Percentiles rank a stretch among this genome's conserved stretches.
These are phyloP conservation scores for Pterophyllum scalare DNA, from an alignment of 2,113 vertebrate species.

Conservation along the genomic window DNA sequence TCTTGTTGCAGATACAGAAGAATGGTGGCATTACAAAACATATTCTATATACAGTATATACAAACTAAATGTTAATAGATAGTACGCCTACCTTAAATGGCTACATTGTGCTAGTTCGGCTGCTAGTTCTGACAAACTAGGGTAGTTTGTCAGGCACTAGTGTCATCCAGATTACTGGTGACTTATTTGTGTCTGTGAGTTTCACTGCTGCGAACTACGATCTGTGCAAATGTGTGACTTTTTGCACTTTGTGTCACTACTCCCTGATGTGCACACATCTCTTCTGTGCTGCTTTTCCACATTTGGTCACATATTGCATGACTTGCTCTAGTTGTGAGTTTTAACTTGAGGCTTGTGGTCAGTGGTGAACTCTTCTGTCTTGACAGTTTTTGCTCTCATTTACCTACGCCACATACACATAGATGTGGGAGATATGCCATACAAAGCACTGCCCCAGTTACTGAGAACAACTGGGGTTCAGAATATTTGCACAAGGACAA, in stretches of 20 bases:
- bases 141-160: background rate
- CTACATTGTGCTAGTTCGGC: background rate
- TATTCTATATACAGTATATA: background rate
- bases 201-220: too few species aligned
- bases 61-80: background rate
- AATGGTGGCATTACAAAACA: background rate
- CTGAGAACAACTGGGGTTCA: background rate
- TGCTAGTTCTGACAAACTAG: background rate
- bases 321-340: background rate
- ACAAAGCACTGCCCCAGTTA: background rate
- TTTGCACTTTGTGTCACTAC: background rate
- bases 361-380: background rate
- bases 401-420: background rate
- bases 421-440: background rate
- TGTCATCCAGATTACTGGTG: too few species aligned
- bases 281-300: background rate
- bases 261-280: background rate
- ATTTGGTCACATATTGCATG: background rate
- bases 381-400: background rate
- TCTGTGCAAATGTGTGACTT: background rate
- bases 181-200: too few species aligned
- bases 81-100: background rate
- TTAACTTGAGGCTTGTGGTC: background rate
- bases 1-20: background rate
- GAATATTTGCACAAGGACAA: background rate